A percentile compares a stretch with the other conserved stretches of the same genome.
phyloP scores from a whole-genome alignment of 2,797 vertebrate genomes.

The Dendrocincla fuliginosa region DNA sequence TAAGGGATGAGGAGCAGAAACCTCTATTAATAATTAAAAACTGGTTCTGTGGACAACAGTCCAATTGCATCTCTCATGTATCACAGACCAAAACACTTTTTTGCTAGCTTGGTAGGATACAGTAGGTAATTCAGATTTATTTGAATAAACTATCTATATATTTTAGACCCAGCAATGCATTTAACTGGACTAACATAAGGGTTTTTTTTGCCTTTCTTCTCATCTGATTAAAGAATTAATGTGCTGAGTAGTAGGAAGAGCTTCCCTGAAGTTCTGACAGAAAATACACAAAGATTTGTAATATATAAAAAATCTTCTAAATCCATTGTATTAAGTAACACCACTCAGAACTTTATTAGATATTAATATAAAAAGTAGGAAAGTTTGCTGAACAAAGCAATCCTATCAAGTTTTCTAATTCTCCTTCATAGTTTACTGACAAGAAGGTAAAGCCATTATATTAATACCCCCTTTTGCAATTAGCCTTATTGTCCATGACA shows the following conservation, averaged over 20 bases:
- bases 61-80: not conserved
- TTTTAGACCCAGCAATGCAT: not conserved
- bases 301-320: not conserved
- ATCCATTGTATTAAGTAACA: not conserved
- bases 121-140: not conserved
- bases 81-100: not conserved
- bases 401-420: conserved; percentile 7
- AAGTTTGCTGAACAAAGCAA: not conserved
- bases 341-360: not conserved
- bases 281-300: not conserved
- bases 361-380: not conserved
- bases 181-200: not conserved
- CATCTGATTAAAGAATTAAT: not conserved
- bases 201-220: not conserved
- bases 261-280: not conserved
- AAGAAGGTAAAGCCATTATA: conserved; percentile 20
- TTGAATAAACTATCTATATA: not conserved
- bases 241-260: not conserved
- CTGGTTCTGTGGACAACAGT: not conserved
- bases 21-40: not conserved
- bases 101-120: not conserved
- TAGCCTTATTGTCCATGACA: conserved; percentile 55
- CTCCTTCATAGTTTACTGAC: conserved; percentile 41
- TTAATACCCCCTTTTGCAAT: conserved; percentile 35
- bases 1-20: not conserved